Percentiles rank a stretch among this genome's conserved stretches.
Evolutionary conservation across 2,113 vertebrate species (phyloP).

Genomic region (Motacilla alba): DNA sequence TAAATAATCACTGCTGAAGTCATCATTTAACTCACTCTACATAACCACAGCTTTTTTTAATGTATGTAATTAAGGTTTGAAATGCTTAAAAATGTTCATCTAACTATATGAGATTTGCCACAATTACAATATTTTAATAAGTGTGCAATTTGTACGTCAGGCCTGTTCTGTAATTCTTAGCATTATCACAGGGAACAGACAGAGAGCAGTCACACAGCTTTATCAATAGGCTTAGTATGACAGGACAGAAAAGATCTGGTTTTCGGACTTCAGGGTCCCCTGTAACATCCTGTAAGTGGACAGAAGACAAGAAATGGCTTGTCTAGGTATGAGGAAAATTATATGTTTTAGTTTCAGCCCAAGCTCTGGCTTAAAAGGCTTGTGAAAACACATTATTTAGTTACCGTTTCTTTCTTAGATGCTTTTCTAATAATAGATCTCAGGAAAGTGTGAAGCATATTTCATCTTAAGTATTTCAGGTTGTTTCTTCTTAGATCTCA

Average conservation of each 20-base stretch:
- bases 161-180: not conserved
- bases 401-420: not conserved
- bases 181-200: not conserved
- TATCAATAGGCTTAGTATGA: not conserved
- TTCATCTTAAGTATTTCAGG: not conserved
- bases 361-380: not conserved
- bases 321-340: not conserved
- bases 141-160: not conserved
- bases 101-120: not conserved
- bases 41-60: not conserved
- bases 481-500: not conserved
- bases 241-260: not conserved
- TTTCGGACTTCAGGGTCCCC: not conserved
- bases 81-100: not conserved
- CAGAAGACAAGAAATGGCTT: not conserved
- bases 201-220: not conserved
- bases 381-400: not conserved
- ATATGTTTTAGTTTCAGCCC: not conserved
- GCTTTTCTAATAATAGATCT: not conserved
- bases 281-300: not conserved
- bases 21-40: accelerated
- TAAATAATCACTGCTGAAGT: not conserved
- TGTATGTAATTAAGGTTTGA: not conserved
- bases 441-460: not conserved
- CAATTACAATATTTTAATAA: not conserved